Base-by-base conservation (phyloP, 1,140 invertebrate species). In the Microplitis demolitor region DNA sequence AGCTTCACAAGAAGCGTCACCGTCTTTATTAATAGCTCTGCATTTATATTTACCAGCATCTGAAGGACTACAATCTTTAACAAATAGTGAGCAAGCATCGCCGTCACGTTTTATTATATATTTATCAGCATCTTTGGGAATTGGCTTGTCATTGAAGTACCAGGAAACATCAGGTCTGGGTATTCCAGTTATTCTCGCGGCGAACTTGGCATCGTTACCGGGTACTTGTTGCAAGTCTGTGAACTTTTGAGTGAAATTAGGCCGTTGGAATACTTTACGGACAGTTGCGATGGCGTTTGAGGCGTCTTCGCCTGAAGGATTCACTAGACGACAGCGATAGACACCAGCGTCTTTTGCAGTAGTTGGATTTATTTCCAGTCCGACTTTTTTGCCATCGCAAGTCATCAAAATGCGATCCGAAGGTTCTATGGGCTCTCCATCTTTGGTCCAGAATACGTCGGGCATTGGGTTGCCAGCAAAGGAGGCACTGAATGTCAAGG, bases 401-500 rank as follows among this genome's bases (percentile, higher is more conserved):
- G 91, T 93, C 58, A 94, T 88, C 54, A 92, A 82, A 3, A 93
- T 77, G 58, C 90, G 90, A 37, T 94, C 92, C 53, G 89, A 91
- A 3, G 91, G 89, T 37, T 81, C 76, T 2, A 96, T 71, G 1
- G 90, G 88, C 68, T 89, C 82, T 3, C 92, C 94, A 83, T 97
- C 92, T 82, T 95, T 96, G 31, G 87, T 92, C 96, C 96, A 97
- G 70, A 87, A 88, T 8, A 96, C 91, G 58, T 95, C 91, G 1
- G 96, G 96, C 73, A 96, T 89, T 0, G 96, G 96, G 88, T 96
- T 96, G n/a, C 94, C 95, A 16, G 90, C 87, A 80, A 94, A 93
- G 2, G 93, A 90, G 24, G 91, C 92, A 67, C 90, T 89, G 0
- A 95, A 79, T 0, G 83, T 73, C 4, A 95, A 78, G 0, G 90